Evolutionary conservation across 2,888 invertebrate genomes (phyloP), one percentile per base, ranked within the genome.

Genomic region (Fragum whitleyi): DNA sequence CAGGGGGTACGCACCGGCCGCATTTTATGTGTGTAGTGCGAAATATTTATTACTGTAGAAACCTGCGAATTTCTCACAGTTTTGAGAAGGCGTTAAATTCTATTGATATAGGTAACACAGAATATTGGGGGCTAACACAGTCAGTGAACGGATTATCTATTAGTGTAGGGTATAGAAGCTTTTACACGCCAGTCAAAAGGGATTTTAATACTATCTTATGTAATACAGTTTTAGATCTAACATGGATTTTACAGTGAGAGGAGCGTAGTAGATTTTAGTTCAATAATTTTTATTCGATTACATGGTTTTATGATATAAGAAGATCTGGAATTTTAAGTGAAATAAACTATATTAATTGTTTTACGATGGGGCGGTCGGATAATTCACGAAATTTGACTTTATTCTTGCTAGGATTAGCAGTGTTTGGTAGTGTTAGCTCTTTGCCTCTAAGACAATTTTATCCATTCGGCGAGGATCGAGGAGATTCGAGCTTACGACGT

Each of bases 391-490:
- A 39, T 65, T 65, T 65, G 65, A 42, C 65, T 55, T 32, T 32
- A 21, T 70, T 70, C 11, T 21, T 55, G 23, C 36, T 55, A 7
- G 70, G 70, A 55, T 36, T 70, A 70, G 55, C 21, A 2, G 29
- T 53, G 47, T n/a, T 68, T 7, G 68, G 68, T 5, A 51, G 68
- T 51, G 53, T 70, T 5, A 36, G 11, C 36, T 59, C 85, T 16
- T 87, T 89, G 5, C 82, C 89, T 1, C 59, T 79, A 3, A 74
- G 84, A 57, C 77, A 87, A 19, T 88, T 93, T 51, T 93, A 89
- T 94, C 95, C 96, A 2, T 95, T 95, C 90, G 96, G 96, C 14
- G 92, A 92, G 0, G 94, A 95, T 6, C 80, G 86, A 0, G 93
- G 95, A 81, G 96, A 96, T 91, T 93, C 94, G 67, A 91, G 94